Evolutionary conservation across 2,888 invertebrate genomes (phyloP), one percentile per base, ranked within the genome.

Genomic region (Yponomeuta malinellus): DNA sequence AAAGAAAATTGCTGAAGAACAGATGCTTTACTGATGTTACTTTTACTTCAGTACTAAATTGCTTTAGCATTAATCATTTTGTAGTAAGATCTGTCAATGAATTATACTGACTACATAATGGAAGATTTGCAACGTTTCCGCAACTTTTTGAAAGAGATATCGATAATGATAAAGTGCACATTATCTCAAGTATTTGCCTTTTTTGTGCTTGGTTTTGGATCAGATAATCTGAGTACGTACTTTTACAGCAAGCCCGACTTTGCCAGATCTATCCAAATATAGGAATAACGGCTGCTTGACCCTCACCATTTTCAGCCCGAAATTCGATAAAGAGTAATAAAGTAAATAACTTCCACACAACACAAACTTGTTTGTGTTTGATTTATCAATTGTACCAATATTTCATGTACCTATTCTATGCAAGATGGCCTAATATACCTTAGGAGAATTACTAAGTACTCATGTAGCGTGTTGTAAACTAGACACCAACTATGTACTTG

Each of bases 61-160:
- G 12, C 3, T 12, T 59, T 1, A 59, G 15, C 52, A 59, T 59
- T 12, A 59, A 59, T 59, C 15, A 15, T 59, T 12, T 59, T 59
- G 52, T 59, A 12, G 52, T 15, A 59, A 3, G 52, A 59, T 15
- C 52, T 59, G 52, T 59, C 52, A 15, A 59, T 15, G 52, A 59
- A 59, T 59, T 15, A 59, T 59, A 15, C 52, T 59, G 52, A 59
- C 15, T 59, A 15, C 3, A 59, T 59, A 59, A 59, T 59, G 52
- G 52, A 59, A 59, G 15, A 59, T 59, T 52, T 59, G 52, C 33
- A 23, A 52, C 31, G 48, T 59, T 48, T 68, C 48, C 59, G 15
- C 52, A 48, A 48, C n/a, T 43, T 68, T 48, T 23, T 48, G 29
- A 68, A 68, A 12, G 23, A 31, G 52, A 52, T 68, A 68, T 8